Conservation (phyloP, 2,797 vertebrate genomes). For the Eurystomus glaucurus region DNA sequence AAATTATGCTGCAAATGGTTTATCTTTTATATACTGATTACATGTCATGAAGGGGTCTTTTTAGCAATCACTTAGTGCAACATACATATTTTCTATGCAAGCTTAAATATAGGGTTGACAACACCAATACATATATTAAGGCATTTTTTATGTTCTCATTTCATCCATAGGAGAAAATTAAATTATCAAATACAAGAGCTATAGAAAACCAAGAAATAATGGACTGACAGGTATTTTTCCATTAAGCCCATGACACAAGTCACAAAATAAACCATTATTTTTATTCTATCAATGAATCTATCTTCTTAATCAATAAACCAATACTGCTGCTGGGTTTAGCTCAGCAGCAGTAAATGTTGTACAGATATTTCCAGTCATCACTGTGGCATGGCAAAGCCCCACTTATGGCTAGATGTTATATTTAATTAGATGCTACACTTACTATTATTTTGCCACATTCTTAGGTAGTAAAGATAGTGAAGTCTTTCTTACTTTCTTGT, state of each 20-base stretch:
- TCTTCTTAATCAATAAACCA: neutral
- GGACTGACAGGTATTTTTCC: neutral
- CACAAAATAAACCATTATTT: neutral
- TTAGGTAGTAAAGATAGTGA: neutral
- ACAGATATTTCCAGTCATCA: neutral
- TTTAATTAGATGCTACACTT: neutral
- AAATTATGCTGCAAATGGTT: constrained; percentile 48
- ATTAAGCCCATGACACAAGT: neutral
- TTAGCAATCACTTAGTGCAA: constrained; percentile 2
- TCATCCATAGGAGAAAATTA: constrained; percentile 12
- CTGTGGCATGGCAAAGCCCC: neutral
- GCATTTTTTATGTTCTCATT: constrained; percentile 12
- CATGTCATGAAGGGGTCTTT: neutral
- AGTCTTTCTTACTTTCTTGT: neutral
- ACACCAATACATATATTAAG: constrained; percentile 30
- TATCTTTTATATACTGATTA: constrained; percentile 49
- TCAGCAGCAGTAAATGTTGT: neutral
- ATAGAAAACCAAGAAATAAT: neutral
- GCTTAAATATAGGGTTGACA: neutral
- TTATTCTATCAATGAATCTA: neutral
- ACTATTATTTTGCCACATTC: neutral
- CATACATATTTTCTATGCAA: constrained; percentile 9
- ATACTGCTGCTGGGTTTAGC: neutral
- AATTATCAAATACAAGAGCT: neutral
- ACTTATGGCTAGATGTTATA: neutral